Evolutionary conservation across 2,888 invertebrate species (phyloP).

Genomic region (Ptycholaimellus sp.): DNA sequence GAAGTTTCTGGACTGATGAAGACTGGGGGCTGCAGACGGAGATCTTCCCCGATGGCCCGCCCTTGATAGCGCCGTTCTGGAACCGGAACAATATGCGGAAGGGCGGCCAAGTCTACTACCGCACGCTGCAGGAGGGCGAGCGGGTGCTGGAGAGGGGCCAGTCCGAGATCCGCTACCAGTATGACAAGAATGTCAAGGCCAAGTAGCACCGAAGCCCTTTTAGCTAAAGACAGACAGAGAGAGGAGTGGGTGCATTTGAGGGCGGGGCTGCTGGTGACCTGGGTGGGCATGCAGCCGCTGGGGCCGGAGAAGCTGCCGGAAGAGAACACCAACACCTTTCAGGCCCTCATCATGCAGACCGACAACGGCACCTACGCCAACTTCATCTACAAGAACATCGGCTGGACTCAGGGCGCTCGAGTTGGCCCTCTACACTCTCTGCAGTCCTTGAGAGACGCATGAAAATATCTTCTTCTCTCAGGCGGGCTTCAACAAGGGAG

Average conservation of each 20-base stretch:
- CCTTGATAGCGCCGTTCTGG: conserved; percentile 23
- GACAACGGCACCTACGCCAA: conserved; percentile 22
- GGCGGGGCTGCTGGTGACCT: conserved; percentile 18
- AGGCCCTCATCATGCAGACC: conserved; percentile 22
- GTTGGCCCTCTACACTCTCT: neutral
- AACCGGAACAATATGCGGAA: conserved; percentile 22
- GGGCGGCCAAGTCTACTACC: conserved; percentile 21
- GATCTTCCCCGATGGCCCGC: conserved; percentile 9
- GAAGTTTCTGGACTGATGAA: neutral
- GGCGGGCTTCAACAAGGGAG: conserved; percentile 23
- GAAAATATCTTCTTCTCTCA: conserved; percentile 7
- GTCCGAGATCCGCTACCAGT: conserved; percentile 24
- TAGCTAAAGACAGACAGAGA: too few species aligned
- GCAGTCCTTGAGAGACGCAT: neutral
- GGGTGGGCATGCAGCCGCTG: conserved; percentile 24
- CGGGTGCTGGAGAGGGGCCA: conserved; percentile 22
- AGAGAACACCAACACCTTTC: conserved; percentile 25
- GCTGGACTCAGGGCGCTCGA: conserved; percentile 23
- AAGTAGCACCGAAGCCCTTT: conserved; percentile 7
- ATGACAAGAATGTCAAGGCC: conserved; percentile 20
- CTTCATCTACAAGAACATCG: conserved; percentile 24
- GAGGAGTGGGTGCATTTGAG: too few species aligned
- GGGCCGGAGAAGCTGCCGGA: conserved; percentile 15
- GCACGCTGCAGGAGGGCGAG: conserved; percentile 12
- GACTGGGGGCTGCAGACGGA: conserved; percentile 9